phyloP scores from a whole-genome alignment of 2,888 invertebrate genomes.

The Ptychoptera albimana region DNA sequence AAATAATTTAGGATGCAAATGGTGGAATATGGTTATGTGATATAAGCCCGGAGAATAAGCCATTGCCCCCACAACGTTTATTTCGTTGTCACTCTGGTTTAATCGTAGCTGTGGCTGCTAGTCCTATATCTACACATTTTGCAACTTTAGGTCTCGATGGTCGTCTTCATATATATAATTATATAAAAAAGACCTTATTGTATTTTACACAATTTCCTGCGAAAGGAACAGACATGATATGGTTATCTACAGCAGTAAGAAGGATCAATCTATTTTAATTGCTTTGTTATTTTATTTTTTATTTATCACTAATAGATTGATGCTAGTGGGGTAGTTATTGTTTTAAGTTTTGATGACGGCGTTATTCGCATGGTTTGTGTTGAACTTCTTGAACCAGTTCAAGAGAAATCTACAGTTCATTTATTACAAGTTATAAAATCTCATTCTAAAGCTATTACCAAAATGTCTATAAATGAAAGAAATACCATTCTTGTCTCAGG shows the following conservation, averaged over 20 bases:
- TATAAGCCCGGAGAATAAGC: conserved; percentile 36
- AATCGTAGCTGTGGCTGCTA: conserved; percentile 48
- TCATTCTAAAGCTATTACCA: conserved; percentile 44
- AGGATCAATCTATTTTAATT: background rate
- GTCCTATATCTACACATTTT: conserved; percentile 52
- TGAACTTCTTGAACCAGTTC: conserved; percentile 12
- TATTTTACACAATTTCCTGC: conserved; percentile 42
- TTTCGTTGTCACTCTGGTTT: conserved; percentile 62
- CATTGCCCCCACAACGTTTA: conserved; percentile 31
- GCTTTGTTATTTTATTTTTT: background rate
- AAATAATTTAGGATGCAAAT: conserved; percentile 51
- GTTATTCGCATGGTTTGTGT: conserved; percentile 39
- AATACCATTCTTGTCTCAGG: conserved; percentile 46
- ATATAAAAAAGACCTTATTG: conserved; percentile 39
- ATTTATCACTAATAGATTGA: conserved; percentile 35
- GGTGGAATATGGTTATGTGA: conserved; percentile 69
- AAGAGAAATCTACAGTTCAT: conserved; percentile 12
- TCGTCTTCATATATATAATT: conserved; percentile 56
- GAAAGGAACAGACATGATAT: conserved; percentile 42
- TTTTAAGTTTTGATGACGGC: conserved; percentile 57
- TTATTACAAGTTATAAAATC: conserved; percentile 43
- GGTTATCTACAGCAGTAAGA: conserved; percentile 54
- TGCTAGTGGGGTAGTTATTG: conserved; percentile 42
- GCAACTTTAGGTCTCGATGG: conserved; percentile 61
- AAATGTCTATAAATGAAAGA: conserved; percentile 40